Conservation (phyloP, 2,888 invertebrate species). For the Dasysyrphus tricinctus region DNA sequence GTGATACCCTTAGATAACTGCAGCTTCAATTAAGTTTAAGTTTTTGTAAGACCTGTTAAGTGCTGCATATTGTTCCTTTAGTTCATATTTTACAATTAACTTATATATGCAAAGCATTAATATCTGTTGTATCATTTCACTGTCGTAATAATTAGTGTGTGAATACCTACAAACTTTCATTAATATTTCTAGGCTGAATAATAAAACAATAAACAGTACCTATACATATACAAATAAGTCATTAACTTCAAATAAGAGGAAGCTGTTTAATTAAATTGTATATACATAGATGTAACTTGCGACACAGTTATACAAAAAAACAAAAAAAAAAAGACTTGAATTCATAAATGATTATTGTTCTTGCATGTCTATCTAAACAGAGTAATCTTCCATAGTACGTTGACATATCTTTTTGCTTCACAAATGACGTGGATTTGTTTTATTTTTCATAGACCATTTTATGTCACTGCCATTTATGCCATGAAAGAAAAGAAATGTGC, state of each 20-base stretch:
- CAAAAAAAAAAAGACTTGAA: not conserved
- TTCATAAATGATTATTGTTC: constrained; percentile 7
- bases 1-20: too few relatives aligned
- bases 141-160: too few relatives aligned
- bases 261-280: constrained; percentile 7
- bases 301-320: constrained; percentile 5
- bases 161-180: too few relatives aligned
- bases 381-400: constrained; percentile 11
- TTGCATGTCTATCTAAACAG: constrained; percentile 7
- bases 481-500: constrained; percentile 7
- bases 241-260: constrained; percentile 10
- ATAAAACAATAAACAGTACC: too few relatives aligned
- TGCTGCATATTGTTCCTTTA: too few relatives aligned
- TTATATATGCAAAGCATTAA: too few relatives aligned
- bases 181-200: too few relatives aligned
- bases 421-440: constrained; percentile 7
- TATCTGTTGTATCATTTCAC: too few relatives aligned
- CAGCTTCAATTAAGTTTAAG: too few relatives aligned
- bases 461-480: constrained; percentile 15
- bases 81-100: too few relatives aligned
- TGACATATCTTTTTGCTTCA: not conserved
- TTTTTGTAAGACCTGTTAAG: too few relatives aligned
- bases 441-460: constrained; percentile 3
- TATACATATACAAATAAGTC: not conserved
- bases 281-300: not conserved